Base-by-base conservation (phyloP, 2,888 invertebrate genomes). In the Torymus tubicola region DNA sequence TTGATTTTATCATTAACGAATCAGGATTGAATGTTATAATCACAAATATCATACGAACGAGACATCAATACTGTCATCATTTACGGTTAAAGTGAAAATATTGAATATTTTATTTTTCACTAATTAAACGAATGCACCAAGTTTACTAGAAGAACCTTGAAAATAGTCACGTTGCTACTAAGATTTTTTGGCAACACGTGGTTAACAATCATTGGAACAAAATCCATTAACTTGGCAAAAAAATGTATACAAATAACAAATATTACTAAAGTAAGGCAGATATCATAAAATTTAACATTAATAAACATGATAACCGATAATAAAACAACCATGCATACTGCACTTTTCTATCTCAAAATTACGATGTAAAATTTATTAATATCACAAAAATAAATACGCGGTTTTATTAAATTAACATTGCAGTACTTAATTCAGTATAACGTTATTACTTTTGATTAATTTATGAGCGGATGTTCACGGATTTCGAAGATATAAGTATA, bases 41-140 rank as follows among this genome's bases (percentile, higher is more conserved):
- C 81, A 81, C 69, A 13, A 57, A 70, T 67, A 53, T 89, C 89
- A 89, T 88, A 89, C 89, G 89, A 89, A 89, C 89, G 89, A 89
- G 89, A 89, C 89, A 85, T 84, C 72, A 55, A 71, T 57, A 13
- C 13, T 86, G 76, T 89, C 89, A 88, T 89, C 88, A 88, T 82
- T 68, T n/a, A 64, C 8, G 24, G 21, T 24, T 18, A 0, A 12
- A 42, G 58, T n/a, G 12, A 21, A 24, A 31, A 8, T 42, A 42
- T 42, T 24, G n/a, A 21, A n/a, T 42, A 50, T 13, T 16, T 2
- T 65, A 52, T 65, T 65, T 52, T 52, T 18, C 18, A 42, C 8
- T 8, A 65, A 52, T 52, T 18, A 31, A 64, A 65, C 52, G 3
- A 52, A 18, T 65, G 65, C 11, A 16, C 10, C 50, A 18, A 0